These are phyloP conservation scores for Columba janthina DNA, from an alignment of 2,113 vertebrate genomes.

Conservation along the genomic window DNA sequence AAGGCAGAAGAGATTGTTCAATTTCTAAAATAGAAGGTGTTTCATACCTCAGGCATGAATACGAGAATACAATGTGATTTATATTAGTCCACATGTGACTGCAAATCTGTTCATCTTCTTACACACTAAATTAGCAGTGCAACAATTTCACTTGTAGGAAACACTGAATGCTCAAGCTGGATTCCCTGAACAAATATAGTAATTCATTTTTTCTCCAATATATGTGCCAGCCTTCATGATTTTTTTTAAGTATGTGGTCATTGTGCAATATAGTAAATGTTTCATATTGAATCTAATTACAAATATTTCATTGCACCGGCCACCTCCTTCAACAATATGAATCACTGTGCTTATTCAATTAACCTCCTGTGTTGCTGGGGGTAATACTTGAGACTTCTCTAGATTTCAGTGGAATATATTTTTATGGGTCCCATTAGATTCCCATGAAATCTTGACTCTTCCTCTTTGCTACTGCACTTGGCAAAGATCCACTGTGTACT, in stretches of 20 bases:
- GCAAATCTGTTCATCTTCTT: not conserved
- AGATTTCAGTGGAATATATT: not conserved
- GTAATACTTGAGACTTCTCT: not conserved
- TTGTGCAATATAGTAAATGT: not conserved
- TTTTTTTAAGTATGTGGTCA: not conserved
- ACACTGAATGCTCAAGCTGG: not conserved
- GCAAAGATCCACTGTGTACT: not conserved
- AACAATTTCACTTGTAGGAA: not conserved
- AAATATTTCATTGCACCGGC: not conserved
- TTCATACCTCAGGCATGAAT: not conserved
- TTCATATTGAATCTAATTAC: not conserved
- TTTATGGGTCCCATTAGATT: not conserved
- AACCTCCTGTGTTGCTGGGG: not conserved
- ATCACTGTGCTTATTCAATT: not conserved
- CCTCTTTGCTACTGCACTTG: not conserved
- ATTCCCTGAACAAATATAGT: not conserved
- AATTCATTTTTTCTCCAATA: not conserved
- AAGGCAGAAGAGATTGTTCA: not conserved
- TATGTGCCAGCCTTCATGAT: not conserved
- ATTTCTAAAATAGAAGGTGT: not conserved
- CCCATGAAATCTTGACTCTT: not conserved
- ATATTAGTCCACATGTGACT: not conserved
- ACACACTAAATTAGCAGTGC: not conserved
- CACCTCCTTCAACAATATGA: not conserved
- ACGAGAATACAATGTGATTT: not conserved